Evolutionary conservation across 2,888 invertebrate genomes (phyloP), one percentile per base, ranked within the genome.

Genomic region (Dione vanillae): DNA sequence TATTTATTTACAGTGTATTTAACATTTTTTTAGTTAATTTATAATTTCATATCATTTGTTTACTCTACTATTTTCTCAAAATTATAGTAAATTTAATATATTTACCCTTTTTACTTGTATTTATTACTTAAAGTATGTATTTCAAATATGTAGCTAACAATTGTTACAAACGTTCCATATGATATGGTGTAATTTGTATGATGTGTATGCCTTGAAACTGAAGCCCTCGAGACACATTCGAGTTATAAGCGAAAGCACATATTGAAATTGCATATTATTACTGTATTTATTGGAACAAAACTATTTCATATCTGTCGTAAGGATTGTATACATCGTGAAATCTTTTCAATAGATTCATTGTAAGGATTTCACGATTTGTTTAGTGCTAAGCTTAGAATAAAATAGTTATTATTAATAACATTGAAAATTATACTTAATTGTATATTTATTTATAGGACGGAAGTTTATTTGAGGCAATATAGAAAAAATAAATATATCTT

Each of bases 101-200:
- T 72, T 69, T 72, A 71, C 27, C 66, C 67, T 69, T 41, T 54
- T 71, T 67, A 74, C 72, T 75, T 75, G 74, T 75, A 74, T 73
- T 74, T 67, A 74, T 75, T 77, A 77, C 74, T 74, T 77, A 75
- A 75, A 73, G 70, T 76, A 79, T 78, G 78, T 79, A 74, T 73
- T 72, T 73, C 74, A 74, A 76, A 78, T 78, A 77, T 78, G 76
- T 77, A 78, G 78, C 81, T 78, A 85, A 85, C 84, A 85, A 86
- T 89, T 83, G 83, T 87, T 86, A 87, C 86, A 90, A 88, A 87
- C 87, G 84, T 84, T 83, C 84, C 78, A 82, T 80, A 83, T 82
- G 80, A 87, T 90, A 90, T 89, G 86, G 88, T 87, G 86, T 87
- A 91, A 92, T 91, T 91, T 90, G 78, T 84, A 84, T 85, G 87